These are phyloP conservation scores for Phoronis australis DNA, from an alignment of 2,888 invertebrate species.

Conservation along the genomic window DNA sequence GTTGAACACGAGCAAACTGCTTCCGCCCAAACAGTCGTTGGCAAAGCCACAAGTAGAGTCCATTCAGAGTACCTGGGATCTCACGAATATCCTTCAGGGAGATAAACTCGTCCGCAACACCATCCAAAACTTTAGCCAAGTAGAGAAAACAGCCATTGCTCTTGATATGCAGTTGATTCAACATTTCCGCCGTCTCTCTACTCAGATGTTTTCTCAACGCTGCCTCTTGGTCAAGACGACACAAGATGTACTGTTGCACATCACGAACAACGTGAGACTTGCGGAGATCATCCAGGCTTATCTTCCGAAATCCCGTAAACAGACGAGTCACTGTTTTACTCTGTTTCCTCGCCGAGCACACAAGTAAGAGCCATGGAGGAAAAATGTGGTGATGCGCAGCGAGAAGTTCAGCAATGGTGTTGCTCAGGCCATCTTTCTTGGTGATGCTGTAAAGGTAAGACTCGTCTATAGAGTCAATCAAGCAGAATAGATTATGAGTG, in stretches of 20 bases:
- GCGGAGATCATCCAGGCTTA: slow-evolving; percentile 83
- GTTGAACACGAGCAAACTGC: slow-evolving; percentile 68
- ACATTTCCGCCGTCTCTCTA: slow-evolving; percentile 84
- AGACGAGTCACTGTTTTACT: slow-evolving; percentile 70
- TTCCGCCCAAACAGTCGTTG: slow-evolving; percentile 86
- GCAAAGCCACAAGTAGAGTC: slow-evolving; percentile 89
- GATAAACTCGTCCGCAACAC: slow-evolving; percentile 88
- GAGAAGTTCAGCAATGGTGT: slow-evolving; percentile 63
- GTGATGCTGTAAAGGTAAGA: slow-evolving; percentile 41
- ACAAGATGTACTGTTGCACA: slow-evolving; percentile 88
- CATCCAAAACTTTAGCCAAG: slow-evolving; percentile 61
- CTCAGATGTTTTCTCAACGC: slow-evolving; percentile 82
- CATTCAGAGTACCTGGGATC: slow-evolving; percentile 92
- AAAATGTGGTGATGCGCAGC: slow-evolving; percentile 85
- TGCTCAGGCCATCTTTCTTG: slow-evolving; percentile 34
- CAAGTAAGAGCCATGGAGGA: slow-evolving; percentile 86
- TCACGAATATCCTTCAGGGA: slow-evolving; percentile 81
- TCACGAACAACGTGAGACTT: slow-evolving; percentile 79
- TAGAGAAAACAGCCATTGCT: slow-evolving; percentile 70
- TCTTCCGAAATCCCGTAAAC: slow-evolving; percentile 75
- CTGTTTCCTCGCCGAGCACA: slow-evolving; percentile 76
- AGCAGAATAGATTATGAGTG: slow-evolving; percentile 69
- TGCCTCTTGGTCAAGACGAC: slow-evolving; percentile 80
- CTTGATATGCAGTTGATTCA: slow-evolving; percentile 92
- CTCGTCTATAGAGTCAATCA: slow-evolving; percentile 92